Percentiles rank a stretch among this genome's conserved stretches.
phyloP scores from a whole-genome alignment of 23 tunicate species.

The Styela clava region DNA sequence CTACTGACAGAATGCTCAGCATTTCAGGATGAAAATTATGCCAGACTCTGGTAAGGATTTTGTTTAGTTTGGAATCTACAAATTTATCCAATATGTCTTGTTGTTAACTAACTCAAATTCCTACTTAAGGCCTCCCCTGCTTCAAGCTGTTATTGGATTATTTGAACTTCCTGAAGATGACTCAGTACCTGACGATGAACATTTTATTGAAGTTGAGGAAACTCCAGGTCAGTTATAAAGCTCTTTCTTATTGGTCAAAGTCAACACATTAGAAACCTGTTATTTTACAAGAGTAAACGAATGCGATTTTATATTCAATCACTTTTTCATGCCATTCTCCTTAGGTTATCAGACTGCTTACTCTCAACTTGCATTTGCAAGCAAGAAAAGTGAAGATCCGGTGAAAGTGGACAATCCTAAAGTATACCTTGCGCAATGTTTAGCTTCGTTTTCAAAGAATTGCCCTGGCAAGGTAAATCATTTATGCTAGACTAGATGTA shows the following conservation, averaged over 20 bases:
- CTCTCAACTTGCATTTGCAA: conserved; percentile 86
- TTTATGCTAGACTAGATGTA: no score
- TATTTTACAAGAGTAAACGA: background rate
- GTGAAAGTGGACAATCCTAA: conserved; percentile 83
- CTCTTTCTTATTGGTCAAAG: background rate
- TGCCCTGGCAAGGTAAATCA: conserved; percentile 58
- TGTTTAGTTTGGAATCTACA: background rate
- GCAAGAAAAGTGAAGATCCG: conserved; percentile 57
- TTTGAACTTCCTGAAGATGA: conserved; percentile 94
- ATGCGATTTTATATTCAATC: background rate
- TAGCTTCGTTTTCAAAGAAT: conserved; percentile 63
- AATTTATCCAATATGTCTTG: background rate
- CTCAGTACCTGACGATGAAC: conserved; percentile 85
- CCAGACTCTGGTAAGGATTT: conserved; percentile 53
- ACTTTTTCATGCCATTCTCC: background rate
- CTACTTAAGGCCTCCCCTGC: conserved; percentile 58
- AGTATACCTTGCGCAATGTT: conserved; percentile 61
- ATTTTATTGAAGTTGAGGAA: conserved; percentile 89
- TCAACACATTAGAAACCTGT: background rate
- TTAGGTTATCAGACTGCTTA: conserved; percentile 84
- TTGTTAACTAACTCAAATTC: no score
- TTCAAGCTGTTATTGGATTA: conserved; percentile 81
- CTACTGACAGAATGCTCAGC: conserved; percentile 79
- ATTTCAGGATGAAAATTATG: conserved; percentile 57
- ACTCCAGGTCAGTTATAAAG: conserved; percentile 50